phyloP scores from a whole-genome alignment of 2,797 vertebrate genomes.

The Pseudochaenichthys georgianus region DNA sequence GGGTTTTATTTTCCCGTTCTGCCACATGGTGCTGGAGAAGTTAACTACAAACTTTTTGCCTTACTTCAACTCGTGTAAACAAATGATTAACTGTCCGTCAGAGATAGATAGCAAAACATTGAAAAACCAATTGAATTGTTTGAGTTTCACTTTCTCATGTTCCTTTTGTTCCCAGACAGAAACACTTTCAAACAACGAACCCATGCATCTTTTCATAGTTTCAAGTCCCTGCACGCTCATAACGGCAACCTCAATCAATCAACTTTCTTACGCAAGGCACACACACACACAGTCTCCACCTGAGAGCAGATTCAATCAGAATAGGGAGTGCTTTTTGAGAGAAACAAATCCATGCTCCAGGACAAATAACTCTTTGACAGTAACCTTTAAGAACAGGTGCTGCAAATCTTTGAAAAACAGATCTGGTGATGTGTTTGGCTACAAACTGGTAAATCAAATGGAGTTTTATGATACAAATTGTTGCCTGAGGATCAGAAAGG shows the following conservation, averaged over 20 bases:
- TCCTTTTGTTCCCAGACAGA: background rate
- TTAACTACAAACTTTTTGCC: background rate
- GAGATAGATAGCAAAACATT: background rate
- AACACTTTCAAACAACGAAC: slow-evolving; percentile 4
- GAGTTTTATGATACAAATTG: slow-evolving; percentile 35
- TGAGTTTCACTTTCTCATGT: background rate
- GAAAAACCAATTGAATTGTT: background rate
- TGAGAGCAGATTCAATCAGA: slow-evolving; percentile 38
- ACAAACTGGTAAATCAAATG: slow-evolving; percentile 30
- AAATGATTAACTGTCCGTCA: background rate
- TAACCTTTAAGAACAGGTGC: slow-evolving; percentile 61
- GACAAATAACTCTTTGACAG: slow-evolving; percentile 44
- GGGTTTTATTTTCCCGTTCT: background rate
- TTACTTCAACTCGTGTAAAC: background rate
- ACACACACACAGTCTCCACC: slow-evolving; percentile 23
- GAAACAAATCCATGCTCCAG: background rate
- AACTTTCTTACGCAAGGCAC: slow-evolving; percentile 14
- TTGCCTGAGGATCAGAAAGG: slow-evolving; percentile 16
- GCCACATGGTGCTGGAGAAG: background rate
- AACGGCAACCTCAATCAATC: slow-evolving; percentile 46
- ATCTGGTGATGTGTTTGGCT: slow-evolving; percentile 15
- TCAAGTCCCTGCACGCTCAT: background rate
- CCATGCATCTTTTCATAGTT: background rate
- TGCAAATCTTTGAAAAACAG: slow-evolving; percentile 29
- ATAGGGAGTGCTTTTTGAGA: background rate